A percentile compares a stretch with the other conserved stretches of the same genome.
These are phyloP conservation scores for Norana najaformis DNA, from an alignment of 2,888 invertebrate species.

Conservation along the genomic window DNA sequence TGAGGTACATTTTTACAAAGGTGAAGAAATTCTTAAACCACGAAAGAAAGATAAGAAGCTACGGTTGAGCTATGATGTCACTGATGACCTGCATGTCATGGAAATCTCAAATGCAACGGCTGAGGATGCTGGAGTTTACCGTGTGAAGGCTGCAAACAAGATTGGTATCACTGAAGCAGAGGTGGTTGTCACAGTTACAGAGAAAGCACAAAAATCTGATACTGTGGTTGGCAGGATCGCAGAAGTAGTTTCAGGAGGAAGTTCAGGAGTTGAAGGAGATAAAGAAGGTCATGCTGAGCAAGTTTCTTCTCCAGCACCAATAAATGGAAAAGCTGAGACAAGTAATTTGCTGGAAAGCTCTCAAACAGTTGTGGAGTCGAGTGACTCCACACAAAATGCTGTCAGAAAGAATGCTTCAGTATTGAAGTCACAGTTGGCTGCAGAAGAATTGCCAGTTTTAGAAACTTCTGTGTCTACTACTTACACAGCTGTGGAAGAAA, in stretches of 20 bases:
- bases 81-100: constrained; percentile 44
- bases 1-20: constrained; percentile 40
- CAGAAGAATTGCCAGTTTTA: neutral
- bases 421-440: constrained; percentile 14
- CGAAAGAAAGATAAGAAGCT: constrained; percentile 34
- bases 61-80: constrained; percentile 40
- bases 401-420: constrained; percentile 14
- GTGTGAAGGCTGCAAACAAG: constrained; percentile 48
- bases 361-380: neutral
- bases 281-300: neutral
- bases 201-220: neutral
- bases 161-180: constrained; percentile 25
- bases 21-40: constrained; percentile 35
- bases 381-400: neutral
- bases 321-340: neutral
- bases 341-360: neutral
- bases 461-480: neutral
- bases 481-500: neutral
- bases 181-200: constrained; percentile 27
- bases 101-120: constrained; percentile 45
- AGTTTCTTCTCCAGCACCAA: neutral
- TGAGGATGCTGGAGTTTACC: constrained; percentile 51
- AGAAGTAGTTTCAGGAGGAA: neutral
- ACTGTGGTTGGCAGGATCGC: neutral
- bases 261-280: neutral